phyloP scores from a whole-genome alignment of 2,888 invertebrate genomes.

The Yponomeuta evonymella region DNA sequence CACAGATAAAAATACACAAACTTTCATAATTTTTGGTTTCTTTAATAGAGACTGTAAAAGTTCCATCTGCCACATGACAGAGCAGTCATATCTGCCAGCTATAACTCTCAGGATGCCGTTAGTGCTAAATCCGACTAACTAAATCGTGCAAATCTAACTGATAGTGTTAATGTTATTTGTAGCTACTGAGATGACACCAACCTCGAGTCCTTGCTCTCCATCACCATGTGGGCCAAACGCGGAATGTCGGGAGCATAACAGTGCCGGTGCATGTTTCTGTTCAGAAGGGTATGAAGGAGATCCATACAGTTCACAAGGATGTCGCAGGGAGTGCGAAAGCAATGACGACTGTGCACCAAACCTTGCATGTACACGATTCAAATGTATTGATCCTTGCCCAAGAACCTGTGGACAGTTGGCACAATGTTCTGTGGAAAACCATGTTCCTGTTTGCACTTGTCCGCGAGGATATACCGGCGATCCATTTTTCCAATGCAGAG shows the following conservation, averaged over 20 bases:
- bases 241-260: constrained; percentile 87
- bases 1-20: too few species aligned
- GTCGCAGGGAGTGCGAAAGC: constrained; percentile 85
- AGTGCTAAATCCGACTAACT: neutral
- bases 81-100: too few species aligned
- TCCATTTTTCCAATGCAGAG: constrained; percentile 86
- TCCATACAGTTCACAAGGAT: constrained; percentile 84
- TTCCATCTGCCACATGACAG: too few species aligned
- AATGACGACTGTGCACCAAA: constrained; percentile 85
- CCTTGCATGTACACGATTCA: constrained; percentile 86
- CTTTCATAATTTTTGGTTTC: too few species aligned
- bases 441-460: constrained; percentile 87
- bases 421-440: constrained; percentile 85
- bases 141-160: neutral
- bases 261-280: constrained; percentile 90
- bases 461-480: constrained; percentile 86
- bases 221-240: constrained; percentile 92
- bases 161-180: constrained; percentile 23
- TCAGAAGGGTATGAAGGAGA: constrained; percentile 87
- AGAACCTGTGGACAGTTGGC: constrained; percentile 89
- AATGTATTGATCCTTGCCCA: constrained; percentile 90
- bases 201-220: constrained; percentile 85
- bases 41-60: too few species aligned
- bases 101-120: too few species aligned
- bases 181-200: constrained; percentile 79